Evolutionary conservation across 2,888 invertebrate genomes (phyloP).

Genomic region (Hecatera dysodea): DNA sequence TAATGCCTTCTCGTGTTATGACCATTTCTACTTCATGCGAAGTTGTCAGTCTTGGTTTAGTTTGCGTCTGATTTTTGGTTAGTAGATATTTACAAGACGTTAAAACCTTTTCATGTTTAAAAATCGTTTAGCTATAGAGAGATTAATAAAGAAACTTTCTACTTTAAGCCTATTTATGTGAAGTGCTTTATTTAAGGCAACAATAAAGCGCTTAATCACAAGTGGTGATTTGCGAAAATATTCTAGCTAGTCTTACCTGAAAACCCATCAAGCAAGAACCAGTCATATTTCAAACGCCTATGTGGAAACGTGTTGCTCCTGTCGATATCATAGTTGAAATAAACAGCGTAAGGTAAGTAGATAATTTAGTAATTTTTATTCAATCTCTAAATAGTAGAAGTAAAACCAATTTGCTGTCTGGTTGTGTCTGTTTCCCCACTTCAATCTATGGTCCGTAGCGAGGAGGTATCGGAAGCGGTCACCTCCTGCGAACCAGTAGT

Average conservation of each 20-base stretch:
- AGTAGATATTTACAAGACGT: conserved; percentile 16
- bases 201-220: conserved; percentile 61
- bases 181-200: conserved; percentile 55
- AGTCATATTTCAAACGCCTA: conserved; percentile 38
- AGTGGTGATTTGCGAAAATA: conserved; percentile 74
- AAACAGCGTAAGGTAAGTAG: conserved; percentile 23
- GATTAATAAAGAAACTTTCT: conserved; percentile 47
- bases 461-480: no score
- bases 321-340: neutral
- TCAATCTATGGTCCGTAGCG: no score
- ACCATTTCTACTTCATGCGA: conserved; percentile 20
- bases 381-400: neutral
- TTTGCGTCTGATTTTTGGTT: conserved; percentile 43
- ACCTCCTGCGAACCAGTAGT: no score
- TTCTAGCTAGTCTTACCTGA: conserved; percentile 2
- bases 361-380: neutral
- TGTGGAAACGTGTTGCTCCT: conserved; percentile 42
- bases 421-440: no score
- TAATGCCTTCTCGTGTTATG: conserved; percentile 36
- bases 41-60: conserved; percentile 41
- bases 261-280: conserved; percentile 30
- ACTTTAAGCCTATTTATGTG: conserved; percentile 36
- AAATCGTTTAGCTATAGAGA: conserved; percentile 28
- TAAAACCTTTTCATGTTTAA: conserved; percentile 40
- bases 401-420: neutral